phyloP scores from a whole-genome alignment of 2,113 vertebrate species.

The Lampris incognitus region DNA sequence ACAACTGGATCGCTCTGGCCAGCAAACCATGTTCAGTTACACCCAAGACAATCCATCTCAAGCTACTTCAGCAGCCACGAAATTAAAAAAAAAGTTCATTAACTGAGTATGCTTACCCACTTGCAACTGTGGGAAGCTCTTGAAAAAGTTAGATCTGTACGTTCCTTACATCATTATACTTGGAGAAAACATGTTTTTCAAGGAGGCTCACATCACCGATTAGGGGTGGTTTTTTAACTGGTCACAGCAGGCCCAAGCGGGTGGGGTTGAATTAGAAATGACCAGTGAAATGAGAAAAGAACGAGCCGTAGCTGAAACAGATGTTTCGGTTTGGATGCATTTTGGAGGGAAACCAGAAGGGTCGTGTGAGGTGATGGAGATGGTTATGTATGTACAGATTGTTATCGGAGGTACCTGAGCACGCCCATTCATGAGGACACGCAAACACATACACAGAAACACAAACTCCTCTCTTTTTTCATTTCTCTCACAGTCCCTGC shows the following conservation, averaged over 20 bases:
- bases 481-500: too few relatives aligned
- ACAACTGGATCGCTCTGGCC: too few relatives aligned
- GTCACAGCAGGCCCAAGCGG: conserved; percentile 6
- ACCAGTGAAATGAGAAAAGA: background rate
- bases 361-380: conserved; percentile 20
- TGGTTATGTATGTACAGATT: background rate
- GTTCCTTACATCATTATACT: background rate
- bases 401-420: too few relatives aligned
- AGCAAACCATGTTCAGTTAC: too few relatives aligned
- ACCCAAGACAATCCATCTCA: too few relatives aligned
- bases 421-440: background rate
- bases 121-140: background rate
- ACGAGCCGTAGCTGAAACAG: conserved; percentile 13
- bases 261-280: background rate
- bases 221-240: background rate
- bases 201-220: background rate
- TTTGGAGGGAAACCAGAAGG: background rate
- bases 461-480: background rate
- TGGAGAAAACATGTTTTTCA: background rate
- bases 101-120: background rate
- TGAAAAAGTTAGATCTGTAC: background rate
- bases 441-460: background rate
- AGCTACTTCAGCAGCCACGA: too few relatives aligned
- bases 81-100: too few relatives aligned
- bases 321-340: conserved; percentile 10